phyloP scores from a whole-genome alignment of 2,113 vertebrate genomes.

The Todiramphus saurophagus region DNA sequence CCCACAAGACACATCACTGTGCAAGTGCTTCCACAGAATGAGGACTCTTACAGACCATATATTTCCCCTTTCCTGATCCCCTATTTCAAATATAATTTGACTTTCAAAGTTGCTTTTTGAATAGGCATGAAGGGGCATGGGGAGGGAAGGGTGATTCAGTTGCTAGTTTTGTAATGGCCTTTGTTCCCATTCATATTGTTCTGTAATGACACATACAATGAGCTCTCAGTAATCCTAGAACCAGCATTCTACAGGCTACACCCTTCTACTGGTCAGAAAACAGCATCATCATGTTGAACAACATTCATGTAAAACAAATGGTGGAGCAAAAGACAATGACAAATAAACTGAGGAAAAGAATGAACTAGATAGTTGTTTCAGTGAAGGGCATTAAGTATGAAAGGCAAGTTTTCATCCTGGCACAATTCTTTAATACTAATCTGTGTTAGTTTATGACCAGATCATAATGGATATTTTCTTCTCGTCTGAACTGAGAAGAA shows the following conservation, averaged over 20 bases:
- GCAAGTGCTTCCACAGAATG: not conserved
- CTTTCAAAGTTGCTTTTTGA: not conserved
- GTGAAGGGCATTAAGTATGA: not conserved
- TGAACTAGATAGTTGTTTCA: slow-evolving; percentile 30
- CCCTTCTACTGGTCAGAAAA: slow-evolving; percentile 4
- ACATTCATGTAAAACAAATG: slow-evolving; percentile 26
- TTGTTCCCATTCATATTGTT: not conserved
- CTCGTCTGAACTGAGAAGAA: not conserved
- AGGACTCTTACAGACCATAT: not conserved
- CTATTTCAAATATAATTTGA: not conserved
- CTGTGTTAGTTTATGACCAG: slow-evolving; percentile 51
- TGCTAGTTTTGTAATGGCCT: not conserved
- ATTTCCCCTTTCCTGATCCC: not conserved
- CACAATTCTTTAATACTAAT: slow-evolving; percentile 38
- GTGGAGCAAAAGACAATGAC: slow-evolving; percentile 39
- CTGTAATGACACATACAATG: not conserved
- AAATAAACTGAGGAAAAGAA: slow-evolving; percentile 42
- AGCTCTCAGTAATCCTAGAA: not conserved
- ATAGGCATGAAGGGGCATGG: not conserved
- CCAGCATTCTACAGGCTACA: slow-evolving; percentile 1
- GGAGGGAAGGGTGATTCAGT: not conserved
- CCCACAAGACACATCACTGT: not conserved
- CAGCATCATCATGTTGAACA: not conserved
- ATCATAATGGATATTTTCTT: slow-evolving; percentile 48
- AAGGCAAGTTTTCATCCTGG: slow-evolving; percentile 24